phyloP scores from a whole-genome alignment of 2,113 vertebrate species.

The Protomyctophum bolini region DNA sequence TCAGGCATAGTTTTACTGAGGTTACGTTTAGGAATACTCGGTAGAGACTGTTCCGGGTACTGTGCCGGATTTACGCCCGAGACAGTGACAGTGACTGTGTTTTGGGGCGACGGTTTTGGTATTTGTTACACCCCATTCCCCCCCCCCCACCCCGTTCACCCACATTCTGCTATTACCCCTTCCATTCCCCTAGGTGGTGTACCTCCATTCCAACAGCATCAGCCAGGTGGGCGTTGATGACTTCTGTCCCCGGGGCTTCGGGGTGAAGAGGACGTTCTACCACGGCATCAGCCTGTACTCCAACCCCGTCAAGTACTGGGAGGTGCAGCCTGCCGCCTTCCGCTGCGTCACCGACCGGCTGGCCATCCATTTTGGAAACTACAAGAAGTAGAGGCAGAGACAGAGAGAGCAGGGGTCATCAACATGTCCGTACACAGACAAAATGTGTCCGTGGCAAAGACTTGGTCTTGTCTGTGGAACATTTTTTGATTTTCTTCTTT shows the following conservation, averaged over 20 bases:
- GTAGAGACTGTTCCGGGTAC: background rate
- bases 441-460: no score
- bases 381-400: constrained; percentile 83
- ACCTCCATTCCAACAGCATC: constrained; percentile 89
- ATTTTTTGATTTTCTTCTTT: no score
- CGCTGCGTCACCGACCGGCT: constrained; percentile 86
- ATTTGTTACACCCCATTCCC: no score
- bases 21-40: no score
- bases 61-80: background rate
- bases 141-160: background rate
- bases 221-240: constrained; percentile 81
- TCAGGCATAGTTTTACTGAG: no score
- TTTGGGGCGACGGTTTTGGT: no score
- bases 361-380: constrained; percentile 91
- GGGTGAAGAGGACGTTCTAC: constrained; percentile 88
- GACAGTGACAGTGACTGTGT: background rate
- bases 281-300: constrained; percentile 88
- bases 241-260: constrained; percentile 87
- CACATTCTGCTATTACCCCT: background rate
- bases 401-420: background rate
- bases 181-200: constrained; percentile 81
- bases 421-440: no score
- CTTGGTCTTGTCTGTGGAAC: no score
- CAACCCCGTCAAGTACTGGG: constrained; percentile 92
- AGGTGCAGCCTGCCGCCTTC: constrained; percentile 88